Percentiles rank a stretch among this genome's conserved stretches.
Conservation (phyloP, 2,113 vertebrate genomes). For the Noturus placidus region DNA sequence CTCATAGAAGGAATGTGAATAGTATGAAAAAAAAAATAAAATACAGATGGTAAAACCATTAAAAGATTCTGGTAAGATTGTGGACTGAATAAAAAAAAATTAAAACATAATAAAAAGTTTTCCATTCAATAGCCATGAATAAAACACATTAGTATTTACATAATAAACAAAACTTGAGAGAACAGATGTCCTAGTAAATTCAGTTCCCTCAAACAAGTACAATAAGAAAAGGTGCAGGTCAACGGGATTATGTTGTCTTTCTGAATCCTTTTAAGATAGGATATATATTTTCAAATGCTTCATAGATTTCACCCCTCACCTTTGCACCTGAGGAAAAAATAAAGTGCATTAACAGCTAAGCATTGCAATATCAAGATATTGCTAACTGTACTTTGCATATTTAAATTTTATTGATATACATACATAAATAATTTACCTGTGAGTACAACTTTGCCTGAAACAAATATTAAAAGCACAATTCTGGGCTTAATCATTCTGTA, state of each 20-base stretch:
- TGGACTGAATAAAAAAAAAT: conserved; percentile 21
- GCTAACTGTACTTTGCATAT: not conserved
- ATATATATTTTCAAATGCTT: conserved; percentile 99
- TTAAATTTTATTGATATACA: conserved; percentile 17
- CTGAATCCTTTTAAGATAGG: conserved; percentile 98
- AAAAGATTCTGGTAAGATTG: conserved; percentile 35
- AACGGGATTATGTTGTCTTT: conserved; percentile 87
- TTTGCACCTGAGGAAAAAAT: conserved; percentile 83
- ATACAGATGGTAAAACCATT: conserved; percentile 37
- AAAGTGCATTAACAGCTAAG: not conserved
- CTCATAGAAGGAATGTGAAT: conserved; percentile 55
- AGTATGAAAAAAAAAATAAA: conserved; percentile 16
- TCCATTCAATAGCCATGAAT: conserved; percentile 21
- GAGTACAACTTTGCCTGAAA: conserved; percentile 98
- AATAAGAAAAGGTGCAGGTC: not conserved
- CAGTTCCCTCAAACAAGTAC: conserved; percentile 42
- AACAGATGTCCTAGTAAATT: conserved; percentile 25
- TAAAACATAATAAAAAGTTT: conserved; percentile 36
- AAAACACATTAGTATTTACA: conserved; percentile 47
- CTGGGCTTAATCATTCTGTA: conserved; percentile 99
- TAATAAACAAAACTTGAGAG: conserved; percentile 40
- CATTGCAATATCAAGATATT: not conserved
- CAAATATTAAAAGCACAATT: conserved; percentile 98
- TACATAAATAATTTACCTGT: conserved; percentile 80
- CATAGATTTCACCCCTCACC: conserved; percentile 96